Evolutionary conservation across 2,888 invertebrate genomes (phyloP), one percentile per base, ranked within the genome.

Genomic region (Neoitamus cyanurus): DNA sequence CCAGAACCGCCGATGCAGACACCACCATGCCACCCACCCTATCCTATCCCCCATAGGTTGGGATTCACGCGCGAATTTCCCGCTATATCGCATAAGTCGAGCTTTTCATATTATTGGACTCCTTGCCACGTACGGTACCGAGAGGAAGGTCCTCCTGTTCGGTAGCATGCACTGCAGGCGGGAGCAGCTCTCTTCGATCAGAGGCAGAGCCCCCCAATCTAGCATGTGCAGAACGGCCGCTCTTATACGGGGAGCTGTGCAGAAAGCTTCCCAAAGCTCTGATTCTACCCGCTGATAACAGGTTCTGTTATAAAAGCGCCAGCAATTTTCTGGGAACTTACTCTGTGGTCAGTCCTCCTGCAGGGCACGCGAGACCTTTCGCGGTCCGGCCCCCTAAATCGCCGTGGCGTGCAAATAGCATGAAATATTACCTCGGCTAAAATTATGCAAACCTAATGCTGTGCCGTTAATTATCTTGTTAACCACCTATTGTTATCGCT

Each of bases 41-140:
- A 37, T 37, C 7, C 37, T 2, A 31, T 31, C 82, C 69, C 68
- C 69, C 69, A 68, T 25, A 20, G 69, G 58, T 28, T n/a, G 82
- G 34, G 28, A 69, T 69, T 82, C 69, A 69, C 68, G 82, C 82
- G 82, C 82, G 82, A 82, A 82, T 82, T 82, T 82, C 31, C 68
- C 69, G 82, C 37, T 68, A 37, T 82, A 42, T 69, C 20, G 37
- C 58, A 31, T 1, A 20, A 82, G 25, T n/a, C 37, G 15, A 82
- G 82, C 82, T 82, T 82, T 82, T 30, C 25, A 7, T 15, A 34
- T 68, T 37, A 25, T 69, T 58, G 9, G 58, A 58, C 58, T 58
- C 58, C 58, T 36, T 31, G 58, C 42, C 42, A n/a, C 42, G n/a
- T 15, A 42, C n/a, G 4, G 42, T n/a, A n/a, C n/a, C n/a, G n/a